Conservation (phyloP, 1,140 invertebrate species). For the Drosophila elegans region DNA sequence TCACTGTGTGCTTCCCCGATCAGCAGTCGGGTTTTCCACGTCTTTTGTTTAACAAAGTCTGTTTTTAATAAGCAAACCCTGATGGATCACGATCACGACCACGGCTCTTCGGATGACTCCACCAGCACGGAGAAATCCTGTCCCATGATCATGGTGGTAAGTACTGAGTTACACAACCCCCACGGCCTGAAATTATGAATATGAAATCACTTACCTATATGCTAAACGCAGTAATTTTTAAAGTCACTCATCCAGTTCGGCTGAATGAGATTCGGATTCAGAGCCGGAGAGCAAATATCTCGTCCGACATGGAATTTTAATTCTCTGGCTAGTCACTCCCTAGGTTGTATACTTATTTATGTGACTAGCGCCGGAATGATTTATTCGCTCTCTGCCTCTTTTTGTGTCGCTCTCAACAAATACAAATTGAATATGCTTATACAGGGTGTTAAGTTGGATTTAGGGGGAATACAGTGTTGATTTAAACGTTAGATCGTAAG, state of each 20-base stretch:
- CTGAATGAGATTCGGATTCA: constrained; percentile 5
- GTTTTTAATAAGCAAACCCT: constrained; percentile 15
- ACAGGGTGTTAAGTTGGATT: constrained; percentile 50
- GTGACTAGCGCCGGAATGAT: background rate
- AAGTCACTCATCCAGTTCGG: constrained; percentile 25
- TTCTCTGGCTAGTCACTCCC: constrained; percentile 30
- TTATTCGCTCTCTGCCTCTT: constrained; percentile 33
- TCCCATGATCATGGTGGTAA: constrained; percentile 77
- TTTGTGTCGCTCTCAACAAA: constrained; percentile 37
- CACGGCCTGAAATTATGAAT: background rate
- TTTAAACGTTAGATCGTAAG: background rate
- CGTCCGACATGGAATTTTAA: constrained; percentile 25
- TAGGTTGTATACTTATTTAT: constrained; percentile 8
- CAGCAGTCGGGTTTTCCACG: constrained; percentile 84
- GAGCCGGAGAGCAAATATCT: constrained; percentile 37
- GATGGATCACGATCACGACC: constrained; percentile 56
- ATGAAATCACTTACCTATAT: constrained; percentile 5
- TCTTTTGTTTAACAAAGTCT: constrained; percentile 13
- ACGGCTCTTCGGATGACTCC: constrained; percentile 18
- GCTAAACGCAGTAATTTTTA: constrained; percentile 18
- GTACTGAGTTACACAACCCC: constrained; percentile 24
- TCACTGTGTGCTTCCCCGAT: constrained; percentile 24
- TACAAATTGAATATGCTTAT: constrained; percentile 21
- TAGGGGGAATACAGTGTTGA: too few relatives aligned
- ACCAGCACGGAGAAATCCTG: constrained; percentile 42